Conservation (phyloP, 2,888 invertebrate species). For the Cryptophagus acutangulus region DNA sequence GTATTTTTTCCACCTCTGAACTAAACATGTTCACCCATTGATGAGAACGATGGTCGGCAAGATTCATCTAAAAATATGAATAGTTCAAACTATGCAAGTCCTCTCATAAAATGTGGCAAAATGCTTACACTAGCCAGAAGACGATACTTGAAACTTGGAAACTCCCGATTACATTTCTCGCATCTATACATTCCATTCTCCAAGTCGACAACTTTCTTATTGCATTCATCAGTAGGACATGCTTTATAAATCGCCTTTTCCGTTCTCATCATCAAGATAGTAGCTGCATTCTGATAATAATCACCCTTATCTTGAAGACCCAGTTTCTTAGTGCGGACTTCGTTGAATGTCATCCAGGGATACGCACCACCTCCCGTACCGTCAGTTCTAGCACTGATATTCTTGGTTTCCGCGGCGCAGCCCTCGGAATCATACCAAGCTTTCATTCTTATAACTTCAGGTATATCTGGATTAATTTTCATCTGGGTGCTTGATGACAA, state of each 20-base stretch:
- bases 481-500: conserved; percentile 56
- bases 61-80: conserved; percentile 61
- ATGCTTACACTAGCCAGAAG: conserved; percentile 72
- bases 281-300: conserved; percentile 74
- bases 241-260: conserved; percentile 89
- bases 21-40: conserved; percentile 91
- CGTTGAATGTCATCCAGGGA: conserved; percentile 73
- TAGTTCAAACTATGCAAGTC: background rate
- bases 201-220: conserved; percentile 90
- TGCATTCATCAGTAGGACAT: conserved; percentile 84
- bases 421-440: conserved; percentile 91
- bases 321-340: conserved; percentile 65
- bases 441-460: conserved; percentile 77
- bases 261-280: conserved; percentile 69
- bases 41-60: conserved; percentile 83
- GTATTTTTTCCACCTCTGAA: conserved; percentile 71
- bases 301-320: conserved; percentile 75
- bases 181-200: conserved; percentile 86
- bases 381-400: conserved; percentile 55
- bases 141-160: conserved; percentile 80
- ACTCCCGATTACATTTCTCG: conserved; percentile 89
- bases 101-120: background rate
- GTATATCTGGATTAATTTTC: conserved; percentile 82
- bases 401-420: conserved; percentile 55
- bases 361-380: conserved; percentile 35